Evolutionary conservation across 2,113 vertebrate species (phyloP), one percentile per base, ranked within the genome.

Genomic region (Dasypus novemcinctus): DNA sequence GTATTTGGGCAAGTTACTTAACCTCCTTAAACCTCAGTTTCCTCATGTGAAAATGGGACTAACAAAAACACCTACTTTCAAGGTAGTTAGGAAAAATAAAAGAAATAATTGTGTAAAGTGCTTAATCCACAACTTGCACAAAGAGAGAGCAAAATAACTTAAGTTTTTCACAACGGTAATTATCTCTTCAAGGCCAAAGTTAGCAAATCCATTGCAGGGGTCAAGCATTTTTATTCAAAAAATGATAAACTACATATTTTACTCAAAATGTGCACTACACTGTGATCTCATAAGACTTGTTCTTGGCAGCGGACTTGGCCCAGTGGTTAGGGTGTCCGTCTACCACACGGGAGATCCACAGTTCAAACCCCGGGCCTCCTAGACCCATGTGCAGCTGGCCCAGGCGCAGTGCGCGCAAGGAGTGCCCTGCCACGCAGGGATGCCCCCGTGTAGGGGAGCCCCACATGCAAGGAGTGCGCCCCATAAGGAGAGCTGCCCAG

Each of bases 1-100:
- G 27, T 38, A 74, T 57, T 23, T 88, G 82, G 68, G 61, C 38
- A 91, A 80, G 12, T 61, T 87, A 85, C 9, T 86, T 31, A 69
- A 64, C 84, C 21, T 81, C 81, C 57, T 87, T 92, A 87, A 94
- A 92, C 38, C 31, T 93, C 87, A 59, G 33, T 82, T 81, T 90
- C 41, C 25, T 87, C 41, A 46, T 13, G 1, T 75, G 17, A 83
- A 94, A 95, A 64, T 49, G 38, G 87, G 23, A 88, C 85, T 61
- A 69, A 87, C 31, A 63, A 80, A 79, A 93, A 63, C 36, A 46
- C 36, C 12, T 90, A 52, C 10, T 75, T 38, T 87, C 31, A 80
- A 33, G 15, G 7, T 76, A 14, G 49, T 61, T 78, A 82, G 36
- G 33, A 80, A 18, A 91, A 91, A 43, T 90, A 87, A 91, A 87